Percentiles rank a stretch among this genome's conserved stretches.
Conservation (phyloP, 2,113 vertebrate genomes). For the Rissa tridactyla region DNA sequence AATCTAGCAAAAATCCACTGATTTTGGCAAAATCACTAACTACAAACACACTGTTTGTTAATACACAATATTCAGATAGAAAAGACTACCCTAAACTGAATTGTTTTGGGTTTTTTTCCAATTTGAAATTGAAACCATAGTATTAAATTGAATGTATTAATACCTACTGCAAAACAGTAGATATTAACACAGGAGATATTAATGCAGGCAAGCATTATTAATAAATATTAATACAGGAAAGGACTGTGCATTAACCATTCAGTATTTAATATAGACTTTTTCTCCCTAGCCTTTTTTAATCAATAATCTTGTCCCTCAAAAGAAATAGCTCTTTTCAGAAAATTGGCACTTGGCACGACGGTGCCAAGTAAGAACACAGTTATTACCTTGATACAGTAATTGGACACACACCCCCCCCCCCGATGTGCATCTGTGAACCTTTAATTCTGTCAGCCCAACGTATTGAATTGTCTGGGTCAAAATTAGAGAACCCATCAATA, state of each 20-base stretch:
- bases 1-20: neutral
- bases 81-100: neutral
- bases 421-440: neutral
- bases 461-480: neutral
- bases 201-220: neutral
- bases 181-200: neutral
- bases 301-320: neutral
- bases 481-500: constrained; percentile 13
- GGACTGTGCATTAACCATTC: neutral
- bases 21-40: neutral
- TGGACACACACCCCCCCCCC: neutral
- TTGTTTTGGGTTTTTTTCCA: neutral
- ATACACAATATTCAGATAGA: neutral
- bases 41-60: neutral
- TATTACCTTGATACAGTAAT: neutral
- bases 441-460: neutral
- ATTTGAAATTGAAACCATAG: neutral
- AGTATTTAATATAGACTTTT: neutral
- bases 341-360: neutral
- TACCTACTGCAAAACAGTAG: neutral
- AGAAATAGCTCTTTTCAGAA: neutral
- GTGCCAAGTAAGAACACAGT: neutral
- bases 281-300: neutral
- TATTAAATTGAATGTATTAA: neutral
- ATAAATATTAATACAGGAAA: neutral